Evolutionary conservation across 2,888 invertebrate genomes (phyloP).

Genomic region (Serrognathus titanus): DNA sequence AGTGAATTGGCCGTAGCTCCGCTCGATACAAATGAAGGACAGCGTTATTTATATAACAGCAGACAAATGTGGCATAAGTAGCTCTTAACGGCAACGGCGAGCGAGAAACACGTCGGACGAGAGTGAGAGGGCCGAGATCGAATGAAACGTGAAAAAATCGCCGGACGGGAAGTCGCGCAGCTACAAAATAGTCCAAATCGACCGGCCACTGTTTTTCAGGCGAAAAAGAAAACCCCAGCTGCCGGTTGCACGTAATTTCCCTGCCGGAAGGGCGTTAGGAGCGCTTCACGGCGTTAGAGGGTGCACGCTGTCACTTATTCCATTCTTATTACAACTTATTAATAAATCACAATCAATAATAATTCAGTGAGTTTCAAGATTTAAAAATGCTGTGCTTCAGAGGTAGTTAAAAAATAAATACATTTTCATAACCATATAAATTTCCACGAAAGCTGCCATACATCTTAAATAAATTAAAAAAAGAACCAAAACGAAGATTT

Average conservation of each 20-base stretch:
- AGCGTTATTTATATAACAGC: constrained; percentile 15
- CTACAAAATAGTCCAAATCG: constrained; percentile 6
- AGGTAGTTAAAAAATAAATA: no score
- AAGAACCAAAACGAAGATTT: no score
- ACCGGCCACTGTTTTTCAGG: not conserved
- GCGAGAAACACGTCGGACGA: constrained; percentile 11
- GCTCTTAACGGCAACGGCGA: constrained; percentile 15
- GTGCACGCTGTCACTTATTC: no score
- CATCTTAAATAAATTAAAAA: no score
- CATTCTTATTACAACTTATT: no score
- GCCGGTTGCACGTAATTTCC: not conserved
- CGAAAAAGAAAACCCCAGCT: no score
- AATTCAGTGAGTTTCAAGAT: no score
- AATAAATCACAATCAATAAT: no score
- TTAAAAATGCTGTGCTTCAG: no score
- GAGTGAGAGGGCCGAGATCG: constrained; percentile 6
- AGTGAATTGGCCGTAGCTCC: not conserved
- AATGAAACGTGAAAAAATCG: constrained; percentile 18
- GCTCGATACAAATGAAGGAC: constrained; percentile 13
- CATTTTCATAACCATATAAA: no score
- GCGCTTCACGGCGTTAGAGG: no score
- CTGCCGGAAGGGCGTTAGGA: not conserved
- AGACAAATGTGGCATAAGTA: constrained; percentile 13
- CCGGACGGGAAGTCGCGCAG: constrained; percentile 13
- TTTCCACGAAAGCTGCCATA: no score